These are phyloP conservation scores for Opisthocomus hoazin DNA, from an alignment of 2,113 vertebrate species.

Conservation along the genomic window DNA sequence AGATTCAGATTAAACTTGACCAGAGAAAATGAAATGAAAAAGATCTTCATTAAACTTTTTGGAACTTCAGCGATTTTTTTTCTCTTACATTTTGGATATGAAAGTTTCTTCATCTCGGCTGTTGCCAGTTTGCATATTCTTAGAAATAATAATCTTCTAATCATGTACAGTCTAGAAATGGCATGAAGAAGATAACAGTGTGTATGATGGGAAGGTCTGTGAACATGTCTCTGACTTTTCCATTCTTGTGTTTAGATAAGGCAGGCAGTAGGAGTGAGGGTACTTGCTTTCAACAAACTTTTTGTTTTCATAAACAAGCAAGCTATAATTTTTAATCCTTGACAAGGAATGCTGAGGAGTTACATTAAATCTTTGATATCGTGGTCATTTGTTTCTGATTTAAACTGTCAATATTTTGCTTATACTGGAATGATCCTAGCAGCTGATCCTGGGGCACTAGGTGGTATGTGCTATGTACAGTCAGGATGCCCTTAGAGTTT, in stretches of 20 bases:
- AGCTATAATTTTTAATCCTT: neutral
- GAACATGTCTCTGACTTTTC: neutral
- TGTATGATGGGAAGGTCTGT: neutral
- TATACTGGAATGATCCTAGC: neutral
- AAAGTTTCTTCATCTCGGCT: neutral
- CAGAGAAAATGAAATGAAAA: neutral
- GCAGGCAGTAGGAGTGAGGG: neutral
- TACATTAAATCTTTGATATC: neutral
- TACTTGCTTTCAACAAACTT: neutral
- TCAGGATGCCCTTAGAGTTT: neutral
- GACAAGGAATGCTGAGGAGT: neutral
- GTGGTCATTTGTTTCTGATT: neutral
- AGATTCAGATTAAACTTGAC: neutral
- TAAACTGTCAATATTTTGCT: neutral
- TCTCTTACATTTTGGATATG: neutral
- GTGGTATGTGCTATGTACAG: neutral
- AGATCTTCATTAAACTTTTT: neutral
- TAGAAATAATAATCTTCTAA: neutral
- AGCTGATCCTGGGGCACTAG: neutral
- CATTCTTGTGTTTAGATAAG: neutral
- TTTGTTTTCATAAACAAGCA: neutral
- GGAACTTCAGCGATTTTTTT: neutral
- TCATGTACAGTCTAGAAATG: neutral
- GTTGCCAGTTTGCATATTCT: neutral
- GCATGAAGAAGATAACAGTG: neutral